phyloP scores from a whole-genome alignment of 2,797 vertebrate species.

The Alosa sapidissima region DNA sequence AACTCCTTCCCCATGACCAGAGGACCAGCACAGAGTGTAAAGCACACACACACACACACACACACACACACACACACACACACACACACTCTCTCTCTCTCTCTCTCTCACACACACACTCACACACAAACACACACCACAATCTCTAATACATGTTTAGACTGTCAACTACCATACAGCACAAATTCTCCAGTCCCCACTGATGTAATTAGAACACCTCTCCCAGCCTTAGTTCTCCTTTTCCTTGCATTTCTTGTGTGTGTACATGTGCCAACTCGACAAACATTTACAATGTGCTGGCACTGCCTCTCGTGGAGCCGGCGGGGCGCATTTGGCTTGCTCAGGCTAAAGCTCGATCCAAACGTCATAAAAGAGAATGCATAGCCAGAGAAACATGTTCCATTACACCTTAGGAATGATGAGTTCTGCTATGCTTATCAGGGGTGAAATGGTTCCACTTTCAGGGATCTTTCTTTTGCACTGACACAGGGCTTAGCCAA shows the following conservation, averaged over 20 bases:
- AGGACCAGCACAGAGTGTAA: not conserved
- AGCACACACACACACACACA: not conserved
- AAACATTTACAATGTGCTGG: conserved; percentile 21
- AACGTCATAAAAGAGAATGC: conserved; percentile 15
- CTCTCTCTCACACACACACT: not conserved
- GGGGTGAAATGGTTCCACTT: not conserved
- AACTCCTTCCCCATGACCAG: not conserved
- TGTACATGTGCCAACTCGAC: conserved; percentile 5
- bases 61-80: not conserved
- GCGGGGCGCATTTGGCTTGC: not conserved
- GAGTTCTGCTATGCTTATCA: not conserved
- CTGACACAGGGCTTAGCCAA: not conserved
- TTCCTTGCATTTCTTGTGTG: not conserved
- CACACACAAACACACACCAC: not conserved
- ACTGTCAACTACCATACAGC: not conserved
- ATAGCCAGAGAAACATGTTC: conserved; percentile 13
- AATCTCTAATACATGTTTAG: not conserved
- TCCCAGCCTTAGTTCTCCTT: not conserved
- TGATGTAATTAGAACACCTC: not conserved
- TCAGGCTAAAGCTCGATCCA: not conserved
- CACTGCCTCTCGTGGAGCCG: not conserved
- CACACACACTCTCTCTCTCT: not conserved
- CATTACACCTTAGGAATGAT: conserved; percentile 11
- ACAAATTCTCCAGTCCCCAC: not conserved
- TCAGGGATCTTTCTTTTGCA: not conserved